Base-by-base conservation (phyloP, 2,797 vertebrate genomes). In the Siniperca scherzeri region DNA sequence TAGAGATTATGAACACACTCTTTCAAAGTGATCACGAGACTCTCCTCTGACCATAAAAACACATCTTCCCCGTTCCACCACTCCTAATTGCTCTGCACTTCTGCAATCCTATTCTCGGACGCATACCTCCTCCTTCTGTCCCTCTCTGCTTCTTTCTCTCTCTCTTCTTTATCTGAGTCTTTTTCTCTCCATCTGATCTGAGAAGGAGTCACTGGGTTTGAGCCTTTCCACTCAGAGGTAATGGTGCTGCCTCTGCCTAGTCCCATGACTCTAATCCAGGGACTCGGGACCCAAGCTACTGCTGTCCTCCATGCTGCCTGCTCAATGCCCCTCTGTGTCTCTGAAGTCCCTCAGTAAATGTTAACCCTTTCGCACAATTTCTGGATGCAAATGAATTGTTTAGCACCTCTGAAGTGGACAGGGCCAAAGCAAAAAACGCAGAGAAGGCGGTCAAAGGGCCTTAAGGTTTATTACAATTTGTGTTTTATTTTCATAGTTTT, bases 181-280 rank as follows among this genome's bases (percentile, higher is more conserved):
- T 87, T 81, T 88, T 74, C 84, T 84, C 87, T 80, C 83, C 87
- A 88, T 91, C 87, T 92, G 88, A 91, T 90, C 82, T 89, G 74
- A 89, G 87, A 87, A 79, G 88, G 91, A 94, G 93, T 94, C 93
- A 94, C 87, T 92, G 92, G 77, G 93, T 94, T 95, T 93, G 90
- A 93, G 90, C 78, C 88, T 89, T 92, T 91, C 81, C 81, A 88
- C 89, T 91, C 86, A 91, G 86, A 88, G 89, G 87, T 94, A 92
- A 91, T 93, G 91, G 92, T 93, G 91, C 94, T 93, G 93, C 92
- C 88, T 94, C 91, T 91, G 86, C 83, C 82, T 81, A 91, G 94
- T 94, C 94, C 92, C 92, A 94, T 95, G 94, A 95, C 93, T 93
- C 88, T 94, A 95, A 95, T 95, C 94, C 94, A 81, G 87, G 90